phyloP scores from a whole-genome alignment of 2,888 invertebrate genomes.

The Drosophila mulleri region DNA sequence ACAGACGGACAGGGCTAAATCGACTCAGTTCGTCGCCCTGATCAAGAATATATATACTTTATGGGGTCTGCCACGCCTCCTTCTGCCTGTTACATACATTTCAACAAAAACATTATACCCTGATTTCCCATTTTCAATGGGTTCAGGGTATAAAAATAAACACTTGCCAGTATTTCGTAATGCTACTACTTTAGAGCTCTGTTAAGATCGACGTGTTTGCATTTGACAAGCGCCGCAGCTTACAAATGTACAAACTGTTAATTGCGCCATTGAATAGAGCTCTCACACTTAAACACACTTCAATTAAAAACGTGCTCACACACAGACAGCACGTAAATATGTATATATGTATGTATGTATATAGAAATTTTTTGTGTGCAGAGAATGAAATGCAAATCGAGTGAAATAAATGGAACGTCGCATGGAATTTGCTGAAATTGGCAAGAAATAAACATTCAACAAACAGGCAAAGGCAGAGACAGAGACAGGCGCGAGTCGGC shows the following conservation, averaged over 20 bases:
- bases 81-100: no score
- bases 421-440: constrained; percentile 75
- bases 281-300: background rate
- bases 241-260: constrained; percentile 48
- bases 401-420: constrained; percentile 58
- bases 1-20: no score
- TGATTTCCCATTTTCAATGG: no score
- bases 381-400: constrained; percentile 50
- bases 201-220: constrained; percentile 16
- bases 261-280: constrained; percentile 42
- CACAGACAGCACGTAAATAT: background rate
- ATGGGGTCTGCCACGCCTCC: no score
- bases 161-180: constrained; percentile 13
- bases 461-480: constrained; percentile 19
- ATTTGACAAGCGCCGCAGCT: background rate
- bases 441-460: constrained; percentile 56
- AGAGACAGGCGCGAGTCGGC: constrained; percentile 20
- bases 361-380: background rate
- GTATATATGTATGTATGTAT: no score
- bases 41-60: no score
- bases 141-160: no score
- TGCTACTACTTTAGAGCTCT: constrained; percentile 32
- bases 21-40: no score
- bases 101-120: no score
- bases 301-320: background rate